phyloP scores from a whole-genome alignment of 2,888 invertebrate genomes.

The Agrotis puta region DNA sequence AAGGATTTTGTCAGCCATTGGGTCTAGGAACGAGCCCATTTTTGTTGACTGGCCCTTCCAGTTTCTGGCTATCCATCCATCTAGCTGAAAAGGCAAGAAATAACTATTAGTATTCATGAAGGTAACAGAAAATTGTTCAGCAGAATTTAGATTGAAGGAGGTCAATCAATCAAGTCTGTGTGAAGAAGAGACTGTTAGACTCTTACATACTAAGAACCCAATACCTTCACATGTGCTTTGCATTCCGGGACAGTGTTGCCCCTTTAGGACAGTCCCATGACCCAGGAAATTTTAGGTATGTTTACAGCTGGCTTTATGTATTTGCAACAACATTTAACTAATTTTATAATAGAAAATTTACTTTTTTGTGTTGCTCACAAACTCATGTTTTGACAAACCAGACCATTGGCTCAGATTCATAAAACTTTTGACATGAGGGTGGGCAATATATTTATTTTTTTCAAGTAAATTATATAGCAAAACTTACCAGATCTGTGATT shows the following conservation, averaged over 20 bases:
- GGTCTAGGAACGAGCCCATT: constrained; percentile 98
- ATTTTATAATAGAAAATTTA: no score
- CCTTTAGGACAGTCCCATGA: no score
- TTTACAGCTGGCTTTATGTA: no score
- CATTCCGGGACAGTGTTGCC: no score
- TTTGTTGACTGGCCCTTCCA: constrained; percentile 97
- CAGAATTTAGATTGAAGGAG: not conserved
- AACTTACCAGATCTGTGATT: constrained; percentile 96
- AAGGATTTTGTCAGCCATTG: constrained; percentile 98
- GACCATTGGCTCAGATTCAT: not conserved
- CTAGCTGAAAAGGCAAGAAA: constrained; percentile 91
- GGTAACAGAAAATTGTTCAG: not conserved
- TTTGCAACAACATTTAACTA: no score
- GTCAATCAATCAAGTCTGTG: no score
- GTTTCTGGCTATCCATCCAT: constrained; percentile 98
- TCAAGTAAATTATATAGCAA: not conserved
- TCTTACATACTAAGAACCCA: no score
- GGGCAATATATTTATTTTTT: not conserved
- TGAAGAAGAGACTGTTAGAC: no score
- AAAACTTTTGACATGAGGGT: not conserved
- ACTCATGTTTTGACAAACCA: no score
- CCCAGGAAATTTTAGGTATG: no score
- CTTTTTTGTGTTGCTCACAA: no score
- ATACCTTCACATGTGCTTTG: no score
- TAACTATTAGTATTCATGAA: not conserved